Evolutionary conservation across 2,888 invertebrate species (phyloP).

Genomic region (Byasa hedistus): DNA sequence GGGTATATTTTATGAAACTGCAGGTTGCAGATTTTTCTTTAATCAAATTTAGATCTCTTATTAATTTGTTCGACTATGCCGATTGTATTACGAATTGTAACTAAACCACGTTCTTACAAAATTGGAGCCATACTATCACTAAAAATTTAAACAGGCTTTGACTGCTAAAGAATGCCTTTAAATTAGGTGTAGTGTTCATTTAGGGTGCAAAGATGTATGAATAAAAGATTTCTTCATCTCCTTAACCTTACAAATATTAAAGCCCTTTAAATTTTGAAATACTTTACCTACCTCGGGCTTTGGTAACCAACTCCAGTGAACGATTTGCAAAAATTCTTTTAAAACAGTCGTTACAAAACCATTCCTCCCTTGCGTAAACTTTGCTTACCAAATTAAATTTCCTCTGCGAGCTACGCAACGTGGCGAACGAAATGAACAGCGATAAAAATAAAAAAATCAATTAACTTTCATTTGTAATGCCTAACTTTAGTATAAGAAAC

Average conservation of each 20-base stretch:
- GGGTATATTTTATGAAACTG: too few species aligned
- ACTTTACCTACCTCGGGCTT: not conserved
- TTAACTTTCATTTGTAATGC: not conserved
- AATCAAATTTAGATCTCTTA: too few species aligned
- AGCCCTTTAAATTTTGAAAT: not conserved
- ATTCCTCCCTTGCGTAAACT: not conserved
- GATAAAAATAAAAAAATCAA: constrained; percentile 1
- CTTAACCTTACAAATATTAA: not conserved
- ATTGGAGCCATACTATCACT: too few species aligned
- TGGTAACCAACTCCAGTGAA: not conserved
- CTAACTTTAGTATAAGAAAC: not conserved
- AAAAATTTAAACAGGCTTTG: too few species aligned
- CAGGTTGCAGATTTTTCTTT: too few species aligned
- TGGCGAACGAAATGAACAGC: not conserved
- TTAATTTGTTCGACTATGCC: too few species aligned
- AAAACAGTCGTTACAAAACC: constrained; percentile 2
- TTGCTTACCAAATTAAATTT: constrained; percentile 8
- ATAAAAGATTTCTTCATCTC: too few species aligned
- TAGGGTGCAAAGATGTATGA: too few species aligned
- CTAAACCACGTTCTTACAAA: too few species aligned
- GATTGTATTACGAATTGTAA: too few species aligned
- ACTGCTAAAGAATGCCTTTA: too few species aligned
- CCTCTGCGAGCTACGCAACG: not conserved
- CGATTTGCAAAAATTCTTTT: constrained; percentile 1
- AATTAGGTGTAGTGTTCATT: too few species aligned